Conservation (phyloP, 2,888 invertebrate genomes). For the Zele albiditarsus region DNA sequence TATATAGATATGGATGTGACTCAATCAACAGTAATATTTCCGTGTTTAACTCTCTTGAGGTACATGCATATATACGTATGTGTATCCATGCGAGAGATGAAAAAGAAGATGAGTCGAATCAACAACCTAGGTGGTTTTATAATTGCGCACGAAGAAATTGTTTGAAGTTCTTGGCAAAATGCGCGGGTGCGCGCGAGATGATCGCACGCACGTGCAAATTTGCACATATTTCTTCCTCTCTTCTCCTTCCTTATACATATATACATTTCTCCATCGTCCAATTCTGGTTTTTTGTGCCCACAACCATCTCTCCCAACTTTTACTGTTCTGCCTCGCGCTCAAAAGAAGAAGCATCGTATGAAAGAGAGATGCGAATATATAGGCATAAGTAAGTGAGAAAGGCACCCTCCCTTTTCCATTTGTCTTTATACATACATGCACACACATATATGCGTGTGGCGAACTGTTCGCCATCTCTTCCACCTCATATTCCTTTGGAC, state of each 20-base stretch:
- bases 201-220: conserved; percentile 46
- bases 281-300: conserved; percentile 29
- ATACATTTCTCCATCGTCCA: conserved; percentile 2
- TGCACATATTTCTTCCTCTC: conserved; percentile 29
- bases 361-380: conserved; percentile 11
- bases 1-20: conserved; percentile 15
- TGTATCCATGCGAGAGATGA: conserved; percentile 13
- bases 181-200: conserved; percentile 34
- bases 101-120: conserved; percentile 43
- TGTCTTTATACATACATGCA: conserved; percentile 6
- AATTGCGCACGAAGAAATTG: conserved; percentile 42
- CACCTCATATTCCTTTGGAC: conserved; percentile 46
- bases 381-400: neutral
- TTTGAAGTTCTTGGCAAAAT: conserved; percentile 26
- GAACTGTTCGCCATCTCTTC: conserved; percentile 32
- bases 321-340: neutral
- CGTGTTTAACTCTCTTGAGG: neutral
- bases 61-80: neutral
- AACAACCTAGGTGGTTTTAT: conserved; percentile 42
- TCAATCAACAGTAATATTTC: conserved; percentile 36
- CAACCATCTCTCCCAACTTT: conserved; percentile 29
- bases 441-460: conserved; percentile 26
- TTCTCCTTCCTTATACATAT: conserved; percentile 1
- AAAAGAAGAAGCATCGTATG: conserved; percentile 7
- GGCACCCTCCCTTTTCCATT: conserved; percentile 22